phyloP scores from a whole-genome alignment of 2,797 vertebrate species.

The Notolepis coatsorum region DNA sequence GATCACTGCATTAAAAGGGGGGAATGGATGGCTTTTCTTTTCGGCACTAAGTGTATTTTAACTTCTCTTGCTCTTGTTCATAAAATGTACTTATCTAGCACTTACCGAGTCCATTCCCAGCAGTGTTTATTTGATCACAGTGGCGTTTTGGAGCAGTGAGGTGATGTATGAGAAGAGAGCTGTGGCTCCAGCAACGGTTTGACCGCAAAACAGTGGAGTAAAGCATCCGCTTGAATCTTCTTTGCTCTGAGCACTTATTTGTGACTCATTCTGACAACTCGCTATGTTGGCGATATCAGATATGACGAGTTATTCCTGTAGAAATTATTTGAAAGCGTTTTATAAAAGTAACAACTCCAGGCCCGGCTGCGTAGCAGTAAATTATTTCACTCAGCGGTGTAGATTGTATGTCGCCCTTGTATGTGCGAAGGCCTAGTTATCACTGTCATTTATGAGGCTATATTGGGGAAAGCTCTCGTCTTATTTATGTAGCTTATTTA shows the following conservation, averaged over 20 bases:
- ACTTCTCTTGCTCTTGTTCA: constrained; percentile 76
- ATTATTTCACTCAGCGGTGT: no score
- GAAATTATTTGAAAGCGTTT: no score
- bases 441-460: no score
- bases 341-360: no score
- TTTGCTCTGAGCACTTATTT: no score
- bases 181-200: constrained; percentile 30
- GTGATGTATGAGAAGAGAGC: constrained; percentile 61
- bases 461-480: no score
- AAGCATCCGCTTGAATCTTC: neutral
- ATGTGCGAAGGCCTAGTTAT: no score
- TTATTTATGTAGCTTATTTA: no score
- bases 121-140: constrained; percentile 70
- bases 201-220: constrained; percentile 28
- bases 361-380: no score
- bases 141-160: constrained; percentile 37
- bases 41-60: constrained; percentile 72
- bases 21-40: constrained; percentile 64
- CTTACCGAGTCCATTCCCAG: constrained; percentile 72
- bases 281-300: no score
- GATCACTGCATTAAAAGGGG: constrained; percentile 69
- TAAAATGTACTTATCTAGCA: constrained; percentile 75
- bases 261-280: no score
- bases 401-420: no score
- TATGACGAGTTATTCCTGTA: neutral